Evolutionary conservation across 1,140 invertebrate species (phyloP).

Genomic region (Neoseiulus cucumeris): DNA sequence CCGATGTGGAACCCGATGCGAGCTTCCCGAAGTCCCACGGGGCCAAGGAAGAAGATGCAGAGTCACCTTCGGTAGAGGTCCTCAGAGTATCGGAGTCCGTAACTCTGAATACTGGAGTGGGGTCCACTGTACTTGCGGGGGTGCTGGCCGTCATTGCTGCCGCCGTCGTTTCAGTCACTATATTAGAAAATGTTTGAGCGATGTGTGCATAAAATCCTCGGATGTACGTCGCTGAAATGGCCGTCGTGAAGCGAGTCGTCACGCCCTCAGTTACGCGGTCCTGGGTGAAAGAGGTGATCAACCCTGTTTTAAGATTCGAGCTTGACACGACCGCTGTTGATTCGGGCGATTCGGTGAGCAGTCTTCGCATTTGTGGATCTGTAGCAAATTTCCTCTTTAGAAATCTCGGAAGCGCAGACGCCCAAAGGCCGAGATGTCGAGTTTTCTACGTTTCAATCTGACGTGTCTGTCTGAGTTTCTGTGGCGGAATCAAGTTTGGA

Average conservation of each 20-base stretch:
- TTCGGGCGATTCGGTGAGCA: background rate
- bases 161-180: conserved; percentile 26
- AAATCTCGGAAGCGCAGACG: too few relatives aligned
- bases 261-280: conserved; percentile 71
- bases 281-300: conserved; percentile 62
- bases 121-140: conserved; percentile 12
- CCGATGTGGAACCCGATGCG: background rate
- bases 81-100: too few relatives aligned
- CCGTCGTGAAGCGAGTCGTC: conserved; percentile 70
- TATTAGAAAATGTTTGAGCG: conserved; percentile 52
- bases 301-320: conserved; percentile 34
- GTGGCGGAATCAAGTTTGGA: too few relatives aligned
- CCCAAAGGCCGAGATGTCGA: too few relatives aligned
- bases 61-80: background rate
- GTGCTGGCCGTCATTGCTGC: conserved; percentile 30
- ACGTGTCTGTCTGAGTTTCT: too few relatives aligned
- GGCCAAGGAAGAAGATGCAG: conserved; percentile 5
- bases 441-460: too few relatives aligned
- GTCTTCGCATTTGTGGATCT: conserved; percentile 7
- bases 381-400: too few relatives aligned
- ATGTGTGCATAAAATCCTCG: conserved; percentile 70
- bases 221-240: conserved; percentile 62
- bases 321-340: background rate
- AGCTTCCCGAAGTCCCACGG: conserved; percentile 14
- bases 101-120: too few relatives aligned